Evolutionary conservation across 1,140 invertebrate genomes (phyloP), one percentile per base, ranked within the genome.

Genomic region (Propsilocerus akamusi): DNA sequence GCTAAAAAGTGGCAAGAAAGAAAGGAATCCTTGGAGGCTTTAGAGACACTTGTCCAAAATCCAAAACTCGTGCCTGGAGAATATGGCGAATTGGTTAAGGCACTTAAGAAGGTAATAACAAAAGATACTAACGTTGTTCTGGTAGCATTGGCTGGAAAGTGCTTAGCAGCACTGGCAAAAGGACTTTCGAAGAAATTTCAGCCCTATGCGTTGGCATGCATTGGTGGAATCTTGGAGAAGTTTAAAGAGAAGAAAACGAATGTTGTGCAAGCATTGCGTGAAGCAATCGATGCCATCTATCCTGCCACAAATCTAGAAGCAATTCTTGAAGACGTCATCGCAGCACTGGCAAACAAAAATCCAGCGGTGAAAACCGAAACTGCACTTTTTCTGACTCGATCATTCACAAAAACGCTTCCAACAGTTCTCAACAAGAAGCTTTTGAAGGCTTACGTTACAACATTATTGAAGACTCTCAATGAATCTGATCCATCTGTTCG

Each of bases 1-100:
- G 86, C 86, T 0, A 97, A 97, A 62, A 98, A 98, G 61, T 99
- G 96, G 96, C 86, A 92, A 59, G 89, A 97, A 48, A 72, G 96
- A 7, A 96, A 96, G 64, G 90, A 97, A 64, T 81, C 83, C 0
- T 59, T 99, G 5, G 88, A 94, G 57, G 68, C 69, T 2, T 63
- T 97, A 0, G 83, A 95, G 51, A 75, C 75, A 50, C 61, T 96
- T 3, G 62, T 92, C 1, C 81, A 83, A 53, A 80, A 82, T 59
- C 91, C 88, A 0, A 95, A 86, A 66, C 63, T 97, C 23, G 88
- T 92, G 62, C 78, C 72, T 58, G 92, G 91, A 12, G 93, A 97
- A 61, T 98, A 94, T 68, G 83, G 82, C n/a, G 83, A 94, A 56
- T 56, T 97, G 24, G 81, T 97, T 2, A 74, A 81, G 55, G 77